A percentile compares a stretch with the other conserved stretches of the same genome.
Conservation (phyloP, 2,797 vertebrate species). For the Pristis pectinata region DNA sequence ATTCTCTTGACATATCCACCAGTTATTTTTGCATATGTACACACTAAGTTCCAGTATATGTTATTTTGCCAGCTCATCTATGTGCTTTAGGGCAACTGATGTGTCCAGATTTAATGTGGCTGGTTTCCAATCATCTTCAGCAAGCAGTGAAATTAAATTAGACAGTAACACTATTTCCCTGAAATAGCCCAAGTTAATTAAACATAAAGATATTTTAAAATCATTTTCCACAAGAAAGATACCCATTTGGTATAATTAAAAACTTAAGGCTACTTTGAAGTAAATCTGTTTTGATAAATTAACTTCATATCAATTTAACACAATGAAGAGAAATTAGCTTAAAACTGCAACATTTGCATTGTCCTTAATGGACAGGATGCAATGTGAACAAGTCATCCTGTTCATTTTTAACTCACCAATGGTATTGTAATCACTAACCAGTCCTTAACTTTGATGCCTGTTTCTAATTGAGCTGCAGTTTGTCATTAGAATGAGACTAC, state of each 20-base stretch:
- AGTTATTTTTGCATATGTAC: not conserved
- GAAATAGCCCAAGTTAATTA: not conserved
- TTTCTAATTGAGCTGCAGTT: slow-evolving; percentile 5
- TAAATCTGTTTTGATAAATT: not conserved
- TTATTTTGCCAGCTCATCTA: not conserved
- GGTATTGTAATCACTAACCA: not conserved
- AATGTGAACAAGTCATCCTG: not conserved
- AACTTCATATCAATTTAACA: not conserved
- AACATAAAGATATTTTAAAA: not conserved
- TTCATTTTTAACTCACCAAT: slow-evolving; percentile 13
- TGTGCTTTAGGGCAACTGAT: not conserved
- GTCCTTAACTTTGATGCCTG: not conserved
- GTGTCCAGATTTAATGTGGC: not conserved
- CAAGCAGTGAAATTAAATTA: not conserved
- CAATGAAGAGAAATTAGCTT: not conserved
- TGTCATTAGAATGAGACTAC: slow-evolving; percentile 18
- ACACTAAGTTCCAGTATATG: too few species aligned
- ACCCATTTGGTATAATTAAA: not conserved
- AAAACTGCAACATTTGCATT: not conserved
- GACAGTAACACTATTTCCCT: not conserved
- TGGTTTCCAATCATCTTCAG: not conserved
- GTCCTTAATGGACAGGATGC: not conserved
- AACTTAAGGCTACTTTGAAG: not conserved
- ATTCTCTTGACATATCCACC: not conserved
- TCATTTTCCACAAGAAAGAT: slow-evolving; percentile 14